Evolutionary conservation across 2,797 vertebrate genomes (phyloP).

Genomic region (Monodelphis domestica): DNA sequence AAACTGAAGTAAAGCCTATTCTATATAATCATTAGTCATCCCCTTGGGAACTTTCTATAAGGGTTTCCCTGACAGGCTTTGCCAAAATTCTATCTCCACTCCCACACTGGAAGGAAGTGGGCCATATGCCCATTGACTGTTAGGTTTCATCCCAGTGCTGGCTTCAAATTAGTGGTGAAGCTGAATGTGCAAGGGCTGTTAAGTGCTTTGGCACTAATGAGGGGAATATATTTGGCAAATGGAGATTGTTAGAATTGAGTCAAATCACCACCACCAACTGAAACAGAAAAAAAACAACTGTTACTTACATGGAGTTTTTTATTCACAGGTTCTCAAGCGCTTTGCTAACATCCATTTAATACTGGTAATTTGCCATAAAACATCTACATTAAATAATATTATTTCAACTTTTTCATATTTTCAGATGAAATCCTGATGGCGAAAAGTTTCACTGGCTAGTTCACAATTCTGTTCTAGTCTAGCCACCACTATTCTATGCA

Average conservation of each 20-base stretch:
- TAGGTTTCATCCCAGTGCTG: slow-evolving; percentile 44
- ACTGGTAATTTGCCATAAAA: slow-evolving; percentile 2
- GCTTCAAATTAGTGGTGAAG: slow-evolving; percentile 50
- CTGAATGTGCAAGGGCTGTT: slow-evolving; percentile 60
- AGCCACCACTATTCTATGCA: slow-evolving; percentile 1
- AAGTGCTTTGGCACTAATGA: slow-evolving; percentile 56
- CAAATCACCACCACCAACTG: slow-evolving; percentile 50
- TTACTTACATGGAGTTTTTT: neutral
- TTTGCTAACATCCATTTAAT: neutral
- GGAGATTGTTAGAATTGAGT: slow-evolving; percentile 30
- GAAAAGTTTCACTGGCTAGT: slow-evolving; percentile 30
- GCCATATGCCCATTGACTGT: slow-evolving; percentile 71
- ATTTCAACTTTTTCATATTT: slow-evolving; percentile 47
- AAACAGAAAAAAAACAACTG: slow-evolving; percentile 37
- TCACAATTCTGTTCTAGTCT: slow-evolving; percentile 18
- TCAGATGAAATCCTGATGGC: slow-evolving; percentile 34
- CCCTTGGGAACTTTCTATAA: slow-evolving; percentile 69
- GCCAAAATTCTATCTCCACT: slow-evolving; percentile 76
- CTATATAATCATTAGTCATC: slow-evolving; percentile 64
- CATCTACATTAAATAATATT: slow-evolving; percentile 26
- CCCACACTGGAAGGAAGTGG: slow-evolving; percentile 73
- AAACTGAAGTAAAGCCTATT: slow-evolving; percentile 69
- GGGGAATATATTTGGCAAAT: slow-evolving; percentile 55
- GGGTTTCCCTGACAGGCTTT: slow-evolving; percentile 60
- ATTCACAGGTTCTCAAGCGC: neutral